phyloP scores from a whole-genome alignment of 1,140 invertebrate species.

The Papilio dardanus region DNA sequence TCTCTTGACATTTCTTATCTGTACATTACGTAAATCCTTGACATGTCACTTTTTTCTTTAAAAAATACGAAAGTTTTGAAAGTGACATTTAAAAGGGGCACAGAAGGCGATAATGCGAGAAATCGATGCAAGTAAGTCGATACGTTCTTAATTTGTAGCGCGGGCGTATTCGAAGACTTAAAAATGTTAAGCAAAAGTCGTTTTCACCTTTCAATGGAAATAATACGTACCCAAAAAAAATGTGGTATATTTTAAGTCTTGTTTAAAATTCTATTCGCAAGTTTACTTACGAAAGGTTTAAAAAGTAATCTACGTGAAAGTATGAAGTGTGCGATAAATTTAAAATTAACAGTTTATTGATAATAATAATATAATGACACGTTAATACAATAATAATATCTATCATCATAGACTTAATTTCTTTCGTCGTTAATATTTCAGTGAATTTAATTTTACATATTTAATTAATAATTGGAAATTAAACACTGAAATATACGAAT shows the following conservation, averaged over 20 bases:
- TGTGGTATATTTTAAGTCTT: background rate
- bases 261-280: background rate
- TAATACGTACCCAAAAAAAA: background rate
- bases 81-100: constrained; percentile 23
- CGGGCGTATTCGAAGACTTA: constrained; percentile 20
- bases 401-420: constrained; percentile 3
- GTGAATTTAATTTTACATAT: background rate
- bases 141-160: constrained; percentile 26
- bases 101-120: constrained; percentile 18
- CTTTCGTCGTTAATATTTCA: background rate
- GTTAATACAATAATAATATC: background rate
- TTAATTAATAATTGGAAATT: background rate
- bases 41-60: background rate
- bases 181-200: constrained; percentile 5
- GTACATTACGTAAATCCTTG: constrained; percentile 17
- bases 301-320: too few relatives aligned
- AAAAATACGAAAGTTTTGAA: constrained; percentile 19
- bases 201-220: constrained; percentile 13
- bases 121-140: constrained; percentile 23
- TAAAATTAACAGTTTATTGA: constrained; percentile 14
- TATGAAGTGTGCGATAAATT: background rate
- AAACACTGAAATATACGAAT: constrained; percentile 6
- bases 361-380: constrained; percentile 9
- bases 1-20: background rate
- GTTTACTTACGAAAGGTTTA: background rate